Evolutionary conservation across 2,797 vertebrate genomes (phyloP).

Genomic region (Phoeniculus purpureus): DNA sequence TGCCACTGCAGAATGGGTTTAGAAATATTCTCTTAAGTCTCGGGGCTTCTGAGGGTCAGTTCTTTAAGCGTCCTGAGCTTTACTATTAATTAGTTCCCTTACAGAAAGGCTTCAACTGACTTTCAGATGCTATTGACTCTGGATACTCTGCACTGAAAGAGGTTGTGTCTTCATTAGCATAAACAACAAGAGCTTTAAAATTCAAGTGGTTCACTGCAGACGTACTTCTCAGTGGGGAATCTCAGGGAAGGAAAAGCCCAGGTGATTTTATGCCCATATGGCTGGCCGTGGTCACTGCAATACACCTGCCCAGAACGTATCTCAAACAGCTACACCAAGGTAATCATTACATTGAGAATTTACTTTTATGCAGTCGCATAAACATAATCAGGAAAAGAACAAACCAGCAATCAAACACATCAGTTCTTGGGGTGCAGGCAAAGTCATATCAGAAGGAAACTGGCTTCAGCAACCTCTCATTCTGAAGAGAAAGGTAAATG

Average conservation of each 20-base stretch:
- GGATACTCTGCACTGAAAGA: background rate
- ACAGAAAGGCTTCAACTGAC: background rate
- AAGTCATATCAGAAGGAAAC: background rate
- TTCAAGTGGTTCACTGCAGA: background rate
- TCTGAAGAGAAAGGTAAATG: background rate
- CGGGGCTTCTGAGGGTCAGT: background rate
- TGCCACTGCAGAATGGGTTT: background rate
- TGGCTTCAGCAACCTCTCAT: background rate
- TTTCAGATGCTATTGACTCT: background rate
- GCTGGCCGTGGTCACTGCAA: background rate
- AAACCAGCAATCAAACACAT: background rate
- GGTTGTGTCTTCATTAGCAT: background rate
- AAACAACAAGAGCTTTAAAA: background rate
- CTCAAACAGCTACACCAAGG: background rate
- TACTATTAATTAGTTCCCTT: conserved; percentile 21
- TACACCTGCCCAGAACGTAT: background rate
- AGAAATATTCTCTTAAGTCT: background rate
- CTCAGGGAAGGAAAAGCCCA: background rate
- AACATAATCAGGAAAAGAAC: background rate
- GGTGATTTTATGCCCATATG: background rate
- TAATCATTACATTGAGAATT: background rate
- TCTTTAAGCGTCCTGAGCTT: background rate
- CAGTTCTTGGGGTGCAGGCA: background rate
- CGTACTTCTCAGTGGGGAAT: background rate
- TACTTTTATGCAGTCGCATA: background rate